phyloP scores from a whole-genome alignment of 2,888 invertebrate species.

The Pseudanteris insignis region DNA sequence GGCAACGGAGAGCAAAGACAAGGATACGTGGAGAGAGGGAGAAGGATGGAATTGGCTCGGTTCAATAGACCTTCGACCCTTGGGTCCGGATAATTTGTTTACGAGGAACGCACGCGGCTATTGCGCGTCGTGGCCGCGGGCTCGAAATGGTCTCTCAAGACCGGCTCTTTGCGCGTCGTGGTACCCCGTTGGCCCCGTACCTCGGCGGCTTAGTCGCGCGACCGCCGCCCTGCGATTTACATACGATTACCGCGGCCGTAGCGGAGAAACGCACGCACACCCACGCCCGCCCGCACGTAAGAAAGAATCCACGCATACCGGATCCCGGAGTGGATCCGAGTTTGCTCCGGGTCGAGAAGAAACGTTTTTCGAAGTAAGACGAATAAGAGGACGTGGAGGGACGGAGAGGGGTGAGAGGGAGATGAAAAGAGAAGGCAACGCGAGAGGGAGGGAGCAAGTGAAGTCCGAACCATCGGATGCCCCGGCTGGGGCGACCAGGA shows the following conservation, averaged over 20 bases:
- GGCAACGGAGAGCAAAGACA: no score
- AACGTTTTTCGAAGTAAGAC: neutral
- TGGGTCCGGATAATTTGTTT: conserved; percentile 67
- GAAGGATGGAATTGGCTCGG: conserved; percentile 59
- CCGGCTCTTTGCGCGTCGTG: conserved; percentile 47
- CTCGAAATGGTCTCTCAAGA: conserved; percentile 57
- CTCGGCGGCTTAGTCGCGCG: conserved; percentile 52
- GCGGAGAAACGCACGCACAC: conserved; percentile 59
- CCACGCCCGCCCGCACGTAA: conserved; percentile 48
- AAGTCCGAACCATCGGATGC: conserved; percentile 48
- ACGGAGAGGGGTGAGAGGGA: conserved; percentile 5
- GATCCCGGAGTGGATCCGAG: conserved; percentile 6
- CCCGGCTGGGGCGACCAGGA: conserved; percentile 38
- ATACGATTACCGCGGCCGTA: conserved; percentile 63
- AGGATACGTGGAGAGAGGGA: neutral
- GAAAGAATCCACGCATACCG: conserved; percentile 39
- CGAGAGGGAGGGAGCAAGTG: conserved; percentile 11
- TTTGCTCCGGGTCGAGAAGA: neutral
- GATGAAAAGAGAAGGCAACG: neutral
- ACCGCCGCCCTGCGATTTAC: conserved; percentile 63
- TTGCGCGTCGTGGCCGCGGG: conserved; percentile 50
- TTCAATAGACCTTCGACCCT: conserved; percentile 67
- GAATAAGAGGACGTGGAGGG: conserved; percentile 22
- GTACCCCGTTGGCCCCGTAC: conserved; percentile 6
- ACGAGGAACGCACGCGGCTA: conserved; percentile 64